Percentiles rank a stretch among this genome's conserved stretches.
phyloP scores from a whole-genome alignment of 2,797 vertebrate species.

The Emydoidea blandingii region DNA sequence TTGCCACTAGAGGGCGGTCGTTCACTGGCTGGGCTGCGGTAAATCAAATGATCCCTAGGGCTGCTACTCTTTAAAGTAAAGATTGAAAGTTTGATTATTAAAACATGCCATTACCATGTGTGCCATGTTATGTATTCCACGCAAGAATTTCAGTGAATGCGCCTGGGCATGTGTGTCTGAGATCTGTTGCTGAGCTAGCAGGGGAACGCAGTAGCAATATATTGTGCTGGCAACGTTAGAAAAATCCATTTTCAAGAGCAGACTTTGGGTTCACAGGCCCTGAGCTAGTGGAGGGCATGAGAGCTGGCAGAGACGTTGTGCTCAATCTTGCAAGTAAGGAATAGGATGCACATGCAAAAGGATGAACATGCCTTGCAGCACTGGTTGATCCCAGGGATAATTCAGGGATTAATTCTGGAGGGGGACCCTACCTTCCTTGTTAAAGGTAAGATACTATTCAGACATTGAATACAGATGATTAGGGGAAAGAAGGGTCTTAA shows the following conservation, averaged over 20 bases:
- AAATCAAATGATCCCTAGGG: not conserved
- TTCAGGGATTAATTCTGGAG: not conserved
- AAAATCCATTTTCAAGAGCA: not conserved
- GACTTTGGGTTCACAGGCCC: not conserved
- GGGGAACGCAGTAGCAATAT: not conserved
- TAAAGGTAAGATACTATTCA: not conserved
- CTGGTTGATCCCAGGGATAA: no score
- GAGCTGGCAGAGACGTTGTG: not conserved
- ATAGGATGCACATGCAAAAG: not conserved
- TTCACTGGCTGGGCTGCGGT: not conserved
- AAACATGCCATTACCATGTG: not conserved
- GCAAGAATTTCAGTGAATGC: not conserved
- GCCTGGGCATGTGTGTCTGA: not conserved
- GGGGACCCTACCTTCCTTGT: not conserved
- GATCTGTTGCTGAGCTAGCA: not conserved
- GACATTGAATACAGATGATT: not conserved
- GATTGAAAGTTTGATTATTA: not conserved
- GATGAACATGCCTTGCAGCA: no score
- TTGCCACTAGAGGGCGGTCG: conserved; percentile 18
- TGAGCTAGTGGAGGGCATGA: not conserved
- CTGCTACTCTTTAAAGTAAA: not conserved
- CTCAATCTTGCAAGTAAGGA: not conserved
- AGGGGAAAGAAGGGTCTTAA: not conserved
- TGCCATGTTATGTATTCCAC: not conserved
- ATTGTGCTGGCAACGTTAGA: not conserved